These are phyloP conservation scores for Phrynocephalus forsythii DNA, from an alignment of 2,797 vertebrate genomes.

Conservation along the genomic window DNA sequence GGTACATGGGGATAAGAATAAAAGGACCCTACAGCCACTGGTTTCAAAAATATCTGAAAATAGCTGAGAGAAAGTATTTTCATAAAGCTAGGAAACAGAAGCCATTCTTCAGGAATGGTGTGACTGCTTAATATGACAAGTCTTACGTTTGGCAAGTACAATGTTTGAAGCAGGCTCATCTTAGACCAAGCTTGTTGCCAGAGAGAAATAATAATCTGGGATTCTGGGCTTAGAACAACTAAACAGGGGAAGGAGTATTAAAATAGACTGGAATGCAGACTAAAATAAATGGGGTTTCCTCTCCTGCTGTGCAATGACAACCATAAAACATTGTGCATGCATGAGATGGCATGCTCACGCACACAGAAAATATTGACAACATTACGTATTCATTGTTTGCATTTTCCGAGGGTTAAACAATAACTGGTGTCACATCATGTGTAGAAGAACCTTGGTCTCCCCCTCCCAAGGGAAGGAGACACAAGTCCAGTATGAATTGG, in stretches of 20 bases:
- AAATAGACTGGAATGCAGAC: constrained; percentile 25
- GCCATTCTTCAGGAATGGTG: background rate
- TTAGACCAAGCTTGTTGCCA: constrained; percentile 54
- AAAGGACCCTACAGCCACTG: constrained; percentile 51
- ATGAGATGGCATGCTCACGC: background rate
- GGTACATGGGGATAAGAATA: constrained; percentile 50
- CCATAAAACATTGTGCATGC: constrained; percentile 12
- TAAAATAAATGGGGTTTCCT: constrained; percentile 22
- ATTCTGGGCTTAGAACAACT: constrained; percentile 23
- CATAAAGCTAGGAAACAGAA: constrained; percentile 59
- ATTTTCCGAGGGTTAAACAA: too few relatives aligned
- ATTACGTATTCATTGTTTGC: too few relatives aligned
- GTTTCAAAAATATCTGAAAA: constrained; percentile 60
- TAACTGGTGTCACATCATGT: background rate
- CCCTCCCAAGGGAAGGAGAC: background rate
- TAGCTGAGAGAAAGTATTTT: constrained; percentile 62
- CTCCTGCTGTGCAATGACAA: constrained; percentile 7
- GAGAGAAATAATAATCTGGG: constrained; percentile 45
- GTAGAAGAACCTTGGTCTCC: background rate
- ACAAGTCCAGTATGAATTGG: background rate
- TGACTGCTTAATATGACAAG: constrained; percentile 54
- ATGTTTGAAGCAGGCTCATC: constrained; percentile 53
- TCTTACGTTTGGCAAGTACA: constrained; percentile 54
- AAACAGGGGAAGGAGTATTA: constrained; percentile 44
- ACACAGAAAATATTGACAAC: constrained; percentile 2